Evolutionary conservation across 1,140 invertebrate genomes (phyloP).

Genomic region (Stegodyphus dumicola): DNA sequence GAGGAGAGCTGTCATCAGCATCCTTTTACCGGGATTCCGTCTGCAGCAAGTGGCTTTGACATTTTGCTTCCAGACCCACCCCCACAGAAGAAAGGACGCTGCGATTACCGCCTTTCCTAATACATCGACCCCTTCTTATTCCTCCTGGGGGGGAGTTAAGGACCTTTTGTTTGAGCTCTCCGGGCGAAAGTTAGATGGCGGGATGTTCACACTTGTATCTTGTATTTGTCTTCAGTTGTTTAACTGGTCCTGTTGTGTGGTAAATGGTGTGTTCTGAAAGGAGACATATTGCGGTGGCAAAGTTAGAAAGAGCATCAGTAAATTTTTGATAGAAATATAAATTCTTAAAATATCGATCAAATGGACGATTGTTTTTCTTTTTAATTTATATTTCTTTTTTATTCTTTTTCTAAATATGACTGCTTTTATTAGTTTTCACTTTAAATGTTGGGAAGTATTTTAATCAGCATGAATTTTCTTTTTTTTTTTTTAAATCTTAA

Average conservation of each 20-base stretch:
- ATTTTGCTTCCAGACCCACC: background rate
- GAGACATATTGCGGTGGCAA: too few species aligned
- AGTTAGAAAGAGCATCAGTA: too few species aligned
- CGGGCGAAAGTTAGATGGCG: background rate
- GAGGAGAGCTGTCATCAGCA: constrained; percentile 47
- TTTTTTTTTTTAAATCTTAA: too few species aligned
- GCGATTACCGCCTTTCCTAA: constrained; percentile 43
- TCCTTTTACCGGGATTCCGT: constrained; percentile 21
- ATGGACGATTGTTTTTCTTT: too few species aligned
- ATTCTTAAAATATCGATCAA: too few species aligned
- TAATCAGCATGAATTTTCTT: too few species aligned
- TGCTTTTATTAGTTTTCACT: too few species aligned
- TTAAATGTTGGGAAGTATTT: too few species aligned
- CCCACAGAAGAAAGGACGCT: background rate
- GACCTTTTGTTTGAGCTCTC: background rate
- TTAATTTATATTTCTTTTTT: too few species aligned
- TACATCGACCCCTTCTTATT: constrained; percentile 16
- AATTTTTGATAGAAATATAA: too few species aligned
- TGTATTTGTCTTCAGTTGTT: background rate
- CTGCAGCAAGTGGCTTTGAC: constrained; percentile 55
- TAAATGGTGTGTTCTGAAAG: too few species aligned
- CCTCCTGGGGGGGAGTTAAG: background rate
- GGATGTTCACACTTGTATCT: background rate
- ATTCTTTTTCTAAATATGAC: too few species aligned
- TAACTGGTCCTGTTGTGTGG: background rate